Evolutionary conservation across 1,140 invertebrate species (phyloP), one percentile per base, ranked within the genome.

Genomic region (Drosophila kurseongensis): DNA sequence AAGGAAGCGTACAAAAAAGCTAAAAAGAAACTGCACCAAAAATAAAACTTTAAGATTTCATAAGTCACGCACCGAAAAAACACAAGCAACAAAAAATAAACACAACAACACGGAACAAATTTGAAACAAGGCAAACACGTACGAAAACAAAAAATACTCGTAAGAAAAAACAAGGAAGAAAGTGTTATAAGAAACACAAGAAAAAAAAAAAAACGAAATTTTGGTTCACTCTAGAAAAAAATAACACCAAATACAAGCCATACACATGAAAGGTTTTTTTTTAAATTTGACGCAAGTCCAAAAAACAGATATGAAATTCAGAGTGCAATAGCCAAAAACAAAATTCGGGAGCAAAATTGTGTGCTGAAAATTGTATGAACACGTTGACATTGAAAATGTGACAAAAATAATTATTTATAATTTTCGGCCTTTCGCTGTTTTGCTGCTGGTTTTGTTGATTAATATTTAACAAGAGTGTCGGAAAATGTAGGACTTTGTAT

Each of bases 341-440:
- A 36, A 44, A 36, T 7, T 36, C 5, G 54, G 1, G 5, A 10
- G 42, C n/a, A 23, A 29, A 63, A 50, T 62, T 57, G 12, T 56
- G 35, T 41, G 18, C 23, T 45, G 16, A 69, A 68, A 69, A 68
- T 56, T 23, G 27, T 71, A 68, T 68, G 67, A 71, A 69, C 57
- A 50, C 44, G 65, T 71, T 71, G 67, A 71, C 67, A 71, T 71
- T 71, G 67, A 71, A 71, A 71, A 71, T 71, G 51, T 69, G 67
- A 69, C 67, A 71, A 69, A 69, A 71, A 71, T 69, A 71, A 71
- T 71, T 71, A 48, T 41, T 69, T 69, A 27, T 69, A 57, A 69
- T 71, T 69, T 71, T 69, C 12, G 51, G 8, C 9, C 8, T 18
- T 57, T 66, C 51, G 14, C 7, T 38, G n/a, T 23, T 50, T 48